Evolutionary conservation across 2,113 vertebrate genomes (phyloP), one percentile per base, ranked within the genome.

Genomic region (Gymnocephalus cernua): DNA sequence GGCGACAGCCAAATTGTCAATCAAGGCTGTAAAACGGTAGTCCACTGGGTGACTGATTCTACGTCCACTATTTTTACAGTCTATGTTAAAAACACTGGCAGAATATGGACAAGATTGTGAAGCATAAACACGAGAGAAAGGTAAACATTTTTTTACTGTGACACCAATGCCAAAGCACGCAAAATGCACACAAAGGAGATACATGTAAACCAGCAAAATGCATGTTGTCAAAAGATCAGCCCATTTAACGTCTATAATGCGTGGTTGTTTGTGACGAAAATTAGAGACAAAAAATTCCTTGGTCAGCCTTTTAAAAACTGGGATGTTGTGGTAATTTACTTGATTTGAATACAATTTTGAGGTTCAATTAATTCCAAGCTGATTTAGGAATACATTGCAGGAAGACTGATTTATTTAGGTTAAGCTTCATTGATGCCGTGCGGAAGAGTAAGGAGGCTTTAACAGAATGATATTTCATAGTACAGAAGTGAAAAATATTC

Each of bases 331-430:
- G 77, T 85, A 87, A 93, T 93, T 90, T 86, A 56, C 80, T 89
- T 88, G 91, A 92, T 90, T 91, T 75, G 75, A 84, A 85, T 70
- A 85, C 84, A 85, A 87, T 85, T 89, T 88, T 74, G 63, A 87
- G 79, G 83, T 87, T 87, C 89, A 88, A 90, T 92, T 90, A 92
- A 90, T 89, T 85, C 89, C 78, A 41, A 80, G 87, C 69, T 91
- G 82, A 90, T 91, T 86, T 73, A 21, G 83, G 47, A 89, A 88
- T 87, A 85, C 84, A 94, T 91, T 85, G 83, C 78, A 59, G 80
- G 72, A 73, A 93, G 93, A 95, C 77, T 94, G 94, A 95, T 93
- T 94, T 94, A 95, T 95, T 95, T 93, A 90, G 93, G 94, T 93
- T 94, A 94, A 95, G 92, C 93, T 92, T 76, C 87, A 82, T 83